Conservation (phyloP, 1,140 invertebrate genomes). For the Dolichoris vasculosae region DNA sequence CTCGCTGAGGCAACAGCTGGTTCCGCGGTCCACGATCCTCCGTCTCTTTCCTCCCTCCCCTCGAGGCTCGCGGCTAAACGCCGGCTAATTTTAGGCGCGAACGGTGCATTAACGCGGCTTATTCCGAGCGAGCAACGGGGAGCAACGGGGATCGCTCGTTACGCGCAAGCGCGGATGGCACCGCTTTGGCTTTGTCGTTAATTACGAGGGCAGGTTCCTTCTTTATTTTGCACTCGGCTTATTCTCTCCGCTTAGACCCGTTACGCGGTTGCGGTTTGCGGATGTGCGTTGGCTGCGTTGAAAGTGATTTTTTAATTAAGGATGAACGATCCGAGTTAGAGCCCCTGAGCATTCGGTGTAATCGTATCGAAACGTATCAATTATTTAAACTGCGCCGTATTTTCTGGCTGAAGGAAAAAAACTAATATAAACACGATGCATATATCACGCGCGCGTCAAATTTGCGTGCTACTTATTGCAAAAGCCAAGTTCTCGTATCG, state of each 20-base stretch:
- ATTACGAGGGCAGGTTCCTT: neutral
- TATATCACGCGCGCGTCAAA: neutral
- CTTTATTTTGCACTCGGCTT: neutral
- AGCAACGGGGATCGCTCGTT: no score
- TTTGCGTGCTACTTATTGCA: neutral
- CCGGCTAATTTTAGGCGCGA: conserved; percentile 40
- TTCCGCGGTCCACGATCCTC: neutral
- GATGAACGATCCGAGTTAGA: neutral
- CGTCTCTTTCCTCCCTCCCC: no score
- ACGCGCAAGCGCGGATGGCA: neutral
- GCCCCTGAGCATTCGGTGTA: neutral
- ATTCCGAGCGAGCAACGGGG: neutral
- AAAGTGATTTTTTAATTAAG: neutral
- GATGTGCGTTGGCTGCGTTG: neutral
- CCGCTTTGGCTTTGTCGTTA: neutral
- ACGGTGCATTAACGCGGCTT: conserved; percentile 1
- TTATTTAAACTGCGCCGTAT: neutral
- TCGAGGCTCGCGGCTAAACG: conserved; percentile 5
- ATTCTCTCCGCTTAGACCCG: neutral
- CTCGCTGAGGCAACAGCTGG: conserved; percentile 19
- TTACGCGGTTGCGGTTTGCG: neutral
- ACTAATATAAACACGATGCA: neutral
- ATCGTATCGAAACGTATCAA: neutral
- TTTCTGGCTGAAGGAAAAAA: neutral
- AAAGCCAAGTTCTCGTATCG: neutral